Base-by-base conservation (phyloP, 2,113 vertebrate genomes). In the Erythrocercus mccallii region DNA sequence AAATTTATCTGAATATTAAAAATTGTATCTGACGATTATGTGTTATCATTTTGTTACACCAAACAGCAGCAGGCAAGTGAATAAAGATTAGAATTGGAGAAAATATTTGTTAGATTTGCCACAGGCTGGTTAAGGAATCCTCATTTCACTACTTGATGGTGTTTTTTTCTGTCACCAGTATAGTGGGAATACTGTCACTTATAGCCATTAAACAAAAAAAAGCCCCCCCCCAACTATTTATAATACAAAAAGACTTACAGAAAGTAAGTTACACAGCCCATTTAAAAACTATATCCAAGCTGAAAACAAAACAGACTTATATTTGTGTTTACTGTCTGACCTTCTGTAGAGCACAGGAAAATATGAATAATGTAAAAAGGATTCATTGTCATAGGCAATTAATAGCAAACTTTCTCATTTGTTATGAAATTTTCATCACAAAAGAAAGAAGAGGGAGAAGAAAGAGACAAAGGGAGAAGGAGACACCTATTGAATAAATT, bases 71-170 rank as follows among this genome's bases (percentile, higher is more conserved):
- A 81, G 30, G 4, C 9, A 64, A 81, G 18, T 51, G 17, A 57
- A 58, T 51, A 44, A 51, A 64, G 5, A 79, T 38, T 28, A 82
- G 2, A 56, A n/a, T 15, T 72, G 9, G 15, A 50, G 16, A 68
- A 94, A 62, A 22, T 30, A 40, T 79, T 58, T 71, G 28, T 68
- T 35, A 50, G 3, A 60, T 81, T 72, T 92, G 3, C 8, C 8
- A 24, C 0, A 0, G 24, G 18, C 7, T 31, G 20, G 2, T 30
- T 47, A 35, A 1, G 7, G 10, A 51, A 64, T 72, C 20, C 1
- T 65, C 5, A 57, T 73, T 83, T 61, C 25, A 57, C 28, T 48
- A 13, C 6, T 53, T 71, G 30, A 76, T 42, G 3, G 4, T 42
- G 47, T 42, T 31, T 70, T 61, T 86, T 85, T 78, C 5, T 3